Conservation (phyloP, 2,113 vertebrate species). For the Pelodiscus sinensis region DNA sequence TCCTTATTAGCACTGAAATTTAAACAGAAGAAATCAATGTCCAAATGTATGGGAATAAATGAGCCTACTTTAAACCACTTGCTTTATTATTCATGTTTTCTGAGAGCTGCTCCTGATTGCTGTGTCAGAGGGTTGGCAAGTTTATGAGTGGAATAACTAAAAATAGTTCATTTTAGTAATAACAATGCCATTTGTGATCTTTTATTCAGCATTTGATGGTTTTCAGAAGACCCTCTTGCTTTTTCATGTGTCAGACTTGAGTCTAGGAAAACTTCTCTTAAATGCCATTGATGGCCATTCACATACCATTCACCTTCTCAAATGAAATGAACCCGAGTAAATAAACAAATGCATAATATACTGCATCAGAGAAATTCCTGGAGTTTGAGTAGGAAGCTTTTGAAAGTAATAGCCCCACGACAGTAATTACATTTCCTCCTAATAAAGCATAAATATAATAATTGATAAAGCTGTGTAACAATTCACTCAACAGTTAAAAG, state of each 20-base stretch:
- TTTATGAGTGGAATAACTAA: slow-evolving; percentile 56
- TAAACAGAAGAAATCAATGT: not conserved
- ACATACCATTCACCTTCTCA: slow-evolving; percentile 37
- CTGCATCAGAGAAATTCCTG: slow-evolving; percentile 13
- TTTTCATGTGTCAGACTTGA: slow-evolving; percentile 36
- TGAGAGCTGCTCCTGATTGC: slow-evolving; percentile 24
- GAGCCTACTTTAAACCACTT: slow-evolving; percentile 37
- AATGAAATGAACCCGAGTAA: slow-evolving; percentile 23
- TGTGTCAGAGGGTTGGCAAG: not conserved
- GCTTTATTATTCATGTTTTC: slow-evolving; percentile 52
- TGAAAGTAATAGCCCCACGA: slow-evolving; percentile 16
- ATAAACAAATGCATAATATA: slow-evolving; percentile 30
- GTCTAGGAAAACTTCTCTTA: slow-evolving; percentile 2
- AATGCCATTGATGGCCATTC: slow-evolving; percentile 49
- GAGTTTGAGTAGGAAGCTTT: not conserved
- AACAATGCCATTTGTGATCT: slow-evolving; percentile 38
- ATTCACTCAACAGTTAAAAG: not conserved
- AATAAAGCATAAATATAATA: slow-evolving; percentile 17
- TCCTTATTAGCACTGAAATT: slow-evolving; percentile 35
- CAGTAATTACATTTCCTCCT: not conserved
- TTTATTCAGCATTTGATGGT: slow-evolving; percentile 58
- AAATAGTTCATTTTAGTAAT: slow-evolving; percentile 62
- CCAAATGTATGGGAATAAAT: slow-evolving; percentile 26
- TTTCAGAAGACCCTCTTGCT: slow-evolving; percentile 23
- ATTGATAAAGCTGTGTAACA: not conserved